Evolutionary conservation across 2,888 invertebrate genomes (phyloP), one percentile per base, ranked within the genome.

Genomic region (Troides helena): DNA sequence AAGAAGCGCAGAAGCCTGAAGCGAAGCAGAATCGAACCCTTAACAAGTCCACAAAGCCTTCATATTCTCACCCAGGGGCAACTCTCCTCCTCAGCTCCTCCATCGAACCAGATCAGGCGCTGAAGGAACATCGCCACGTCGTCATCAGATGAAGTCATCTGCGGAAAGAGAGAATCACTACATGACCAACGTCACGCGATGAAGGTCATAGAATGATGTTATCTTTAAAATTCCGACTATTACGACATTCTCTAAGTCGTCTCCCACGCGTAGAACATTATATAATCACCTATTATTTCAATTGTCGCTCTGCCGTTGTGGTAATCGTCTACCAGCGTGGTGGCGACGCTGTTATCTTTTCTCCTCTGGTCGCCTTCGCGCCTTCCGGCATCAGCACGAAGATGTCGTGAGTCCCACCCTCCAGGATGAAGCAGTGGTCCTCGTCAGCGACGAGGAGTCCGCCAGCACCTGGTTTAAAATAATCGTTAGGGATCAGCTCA

Each of bases 401-500:
- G 77, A 98, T 96, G 72, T 96, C 95, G 73, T 93, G 94, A n/a
- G 12, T 97, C 97, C 59, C n/a, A n/a, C 95, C 94, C 85, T 98
- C 98, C 77, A 98, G 88, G 78, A 98, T 97, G 90, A 98, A 98
- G 86, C 98, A 98, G 87, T 98, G 97, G n/a, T 97, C 81, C 95
- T 95, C 84, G 98, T 98, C 92, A 98, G 95, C 0, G 97, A 96
- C 0, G 95, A 94, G 3, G 96, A 92, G 23, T 94, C 94, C 0
- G 95, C 93, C 79, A 94, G 93, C 0, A 96, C 95, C 93, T 94
- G 75, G n/a, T n/a, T 39, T 39, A 39, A 39, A 39, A 10, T 10
- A 39, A 39, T 10, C 6, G 8, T 7, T 39, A 7, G 8, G 39
- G 39, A 39, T 10, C 39, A 39, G 39, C 8, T 39, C 7, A 7